These are phyloP conservation scores for Poecilia wingei DNA, from an alignment of 2,797 vertebrate species.

Conservation along the genomic window DNA sequence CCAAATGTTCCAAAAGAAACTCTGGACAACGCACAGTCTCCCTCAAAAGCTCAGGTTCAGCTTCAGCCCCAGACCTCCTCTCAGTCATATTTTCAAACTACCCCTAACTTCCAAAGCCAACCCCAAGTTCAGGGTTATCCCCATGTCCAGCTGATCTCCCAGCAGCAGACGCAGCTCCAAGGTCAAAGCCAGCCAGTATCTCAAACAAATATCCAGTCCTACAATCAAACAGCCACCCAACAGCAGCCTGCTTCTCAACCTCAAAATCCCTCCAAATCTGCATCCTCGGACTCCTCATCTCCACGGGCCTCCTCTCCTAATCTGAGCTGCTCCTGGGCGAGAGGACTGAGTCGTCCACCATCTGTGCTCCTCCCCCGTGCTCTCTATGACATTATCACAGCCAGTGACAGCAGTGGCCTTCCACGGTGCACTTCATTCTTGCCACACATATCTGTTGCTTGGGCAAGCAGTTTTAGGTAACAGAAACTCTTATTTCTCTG, in stretches of 20 bases:
- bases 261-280: slow-evolving; percentile 78
- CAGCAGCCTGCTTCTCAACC: slow-evolving; percentile 41
- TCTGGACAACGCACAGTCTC: slow-evolving; percentile 29
- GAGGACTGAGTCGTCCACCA: slow-evolving; percentile 88
- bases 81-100: slow-evolving; percentile 47
- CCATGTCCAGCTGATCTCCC: slow-evolving; percentile 46
- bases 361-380: slow-evolving; percentile 91
- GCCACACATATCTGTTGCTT: slow-evolving; percentile 90
- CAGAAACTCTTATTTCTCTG: not conserved
- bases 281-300: slow-evolving; percentile 80
- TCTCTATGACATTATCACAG: slow-evolving; percentile 90
- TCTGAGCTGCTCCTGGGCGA: slow-evolving; percentile 86
- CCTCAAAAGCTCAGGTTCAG: slow-evolving; percentile 51
- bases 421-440: slow-evolving; percentile 94
- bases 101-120: slow-evolving; percentile 43
- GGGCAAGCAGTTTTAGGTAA: slow-evolving; percentile 93
- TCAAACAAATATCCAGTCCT: slow-evolving; percentile 54
- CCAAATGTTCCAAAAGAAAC: slow-evolving; percentile 53
- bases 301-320: slow-evolving; percentile 75
- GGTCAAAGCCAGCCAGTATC: slow-evolving; percentile 45
- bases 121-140: slow-evolving; percentile 40
- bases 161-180: slow-evolving; percentile 41
- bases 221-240: slow-evolving; percentile 43
- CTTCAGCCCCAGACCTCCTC: slow-evolving; percentile 34
- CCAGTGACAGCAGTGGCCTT: slow-evolving; percentile 90